Evolutionary conservation across 1,140 invertebrate species (phyloP).

Genomic region (Drosophila bifasciata): DNA sequence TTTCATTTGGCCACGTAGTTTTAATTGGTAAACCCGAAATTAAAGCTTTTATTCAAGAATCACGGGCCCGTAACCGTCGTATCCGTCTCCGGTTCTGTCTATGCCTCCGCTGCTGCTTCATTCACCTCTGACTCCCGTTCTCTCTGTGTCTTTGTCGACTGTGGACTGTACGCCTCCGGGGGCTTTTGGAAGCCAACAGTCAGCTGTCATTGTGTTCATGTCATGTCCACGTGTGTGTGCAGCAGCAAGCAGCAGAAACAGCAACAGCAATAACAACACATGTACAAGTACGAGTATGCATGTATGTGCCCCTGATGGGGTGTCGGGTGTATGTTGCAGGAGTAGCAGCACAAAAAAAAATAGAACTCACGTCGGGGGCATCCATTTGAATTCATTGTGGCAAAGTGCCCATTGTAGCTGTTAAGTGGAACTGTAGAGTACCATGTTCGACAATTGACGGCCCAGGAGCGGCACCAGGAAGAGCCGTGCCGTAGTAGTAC

Average conservation of each 20-base stretch:
- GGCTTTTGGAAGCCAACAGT: conserved; percentile 80
- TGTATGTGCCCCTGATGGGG: neutral
- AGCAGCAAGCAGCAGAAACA: conserved; percentile 60
- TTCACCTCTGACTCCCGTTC: conserved; percentile 26
- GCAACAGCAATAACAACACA: conserved; percentile 60
- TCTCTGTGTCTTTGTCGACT: conserved; percentile 51
- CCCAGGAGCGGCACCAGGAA: conserved; percentile 52
- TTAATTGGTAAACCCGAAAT: conserved; percentile 81
- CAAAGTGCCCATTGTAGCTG: conserved; percentile 83
- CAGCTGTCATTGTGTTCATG: conserved; percentile 81
- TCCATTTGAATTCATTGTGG: conserved; percentile 83
- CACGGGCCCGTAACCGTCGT: conserved; percentile 49
- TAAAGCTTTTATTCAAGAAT: conserved; percentile 83
- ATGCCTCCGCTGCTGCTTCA: neutral
- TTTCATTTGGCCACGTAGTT: conserved; percentile 80
- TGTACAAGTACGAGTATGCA: conserved; percentile 26
- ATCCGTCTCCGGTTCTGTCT: conserved; percentile 3
- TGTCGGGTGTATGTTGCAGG: conserved; percentile 17
- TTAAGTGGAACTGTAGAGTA: conserved; percentile 83
- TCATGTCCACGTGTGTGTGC: conserved; percentile 70
- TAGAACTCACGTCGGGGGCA: conserved; percentile 65
- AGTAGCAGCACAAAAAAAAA: conserved; percentile 36
- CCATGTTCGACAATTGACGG: conserved; percentile 83
- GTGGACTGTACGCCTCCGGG: conserved; percentile 66
- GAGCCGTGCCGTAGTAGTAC: conserved; percentile 17